phyloP scores from a whole-genome alignment of 2,888 invertebrate genomes.

The Agonopterix alstromeriana region DNA sequence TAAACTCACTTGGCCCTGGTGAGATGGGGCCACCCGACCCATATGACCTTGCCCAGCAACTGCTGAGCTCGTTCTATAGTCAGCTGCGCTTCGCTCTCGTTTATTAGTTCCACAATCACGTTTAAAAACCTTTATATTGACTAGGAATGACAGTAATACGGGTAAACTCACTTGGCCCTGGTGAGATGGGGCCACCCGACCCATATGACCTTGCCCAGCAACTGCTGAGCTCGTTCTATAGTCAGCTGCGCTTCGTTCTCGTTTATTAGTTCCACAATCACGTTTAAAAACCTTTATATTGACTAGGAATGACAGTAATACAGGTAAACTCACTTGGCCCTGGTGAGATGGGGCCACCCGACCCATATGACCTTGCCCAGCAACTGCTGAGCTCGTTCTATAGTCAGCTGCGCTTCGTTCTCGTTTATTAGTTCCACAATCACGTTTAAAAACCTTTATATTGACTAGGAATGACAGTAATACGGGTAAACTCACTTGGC shows the following conservation, averaged over 20 bases:
- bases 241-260: conserved; percentile 55
- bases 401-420: conserved; percentile 54
- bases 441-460: conserved; percentile 73
- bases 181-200: conserved; percentile 84
- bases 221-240: conserved; percentile 45
- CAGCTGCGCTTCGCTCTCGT: conserved; percentile 49
- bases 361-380: conserved; percentile 87
- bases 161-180: conserved; percentile 77
- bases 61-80: conserved; percentile 49
- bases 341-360: conserved; percentile 80
- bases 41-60: conserved; percentile 84
- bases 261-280: conserved; percentile 80
- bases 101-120: conserved; percentile 82
- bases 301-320: too few species aligned
- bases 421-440: conserved; percentile 80
- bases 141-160: too few species aligned
- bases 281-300: conserved; percentile 56
- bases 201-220: conserved; percentile 85
- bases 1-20: conserved; percentile 77
- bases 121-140: conserved; percentile 44
- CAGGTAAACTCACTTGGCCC: conserved; percentile 77
- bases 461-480: too few species aligned
- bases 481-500: conserved; percentile 76
- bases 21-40: conserved; percentile 73
- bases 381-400: conserved; percentile 54